Evolutionary conservation across 2,797 vertebrate species (phyloP).

Genomic region (Tokudaia muenninki): DNA sequence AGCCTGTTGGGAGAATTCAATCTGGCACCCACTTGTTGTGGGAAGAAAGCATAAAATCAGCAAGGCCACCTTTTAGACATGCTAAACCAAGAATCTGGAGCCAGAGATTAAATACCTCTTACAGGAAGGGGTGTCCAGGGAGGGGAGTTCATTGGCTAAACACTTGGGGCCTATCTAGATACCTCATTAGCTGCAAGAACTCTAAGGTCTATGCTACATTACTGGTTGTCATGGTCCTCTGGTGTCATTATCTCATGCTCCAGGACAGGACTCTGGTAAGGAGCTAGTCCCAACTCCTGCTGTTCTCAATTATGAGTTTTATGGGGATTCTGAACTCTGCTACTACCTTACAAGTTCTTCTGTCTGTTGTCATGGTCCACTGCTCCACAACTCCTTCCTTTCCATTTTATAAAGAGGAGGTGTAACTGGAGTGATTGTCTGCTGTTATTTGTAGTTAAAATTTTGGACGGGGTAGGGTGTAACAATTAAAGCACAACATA

Average conservation of each 20-base stretch:
- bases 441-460: neutral
- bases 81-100: neutral
- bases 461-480: too few relatives aligned
- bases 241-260: neutral
- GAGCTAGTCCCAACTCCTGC: neutral
- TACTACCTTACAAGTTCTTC: neutral
- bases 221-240: neutral
- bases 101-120: neutral
- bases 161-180: neutral
- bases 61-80: neutral
- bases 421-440: neutral
- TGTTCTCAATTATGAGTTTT: neutral
- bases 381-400: neutral
- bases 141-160: neutral
- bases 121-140: neutral
- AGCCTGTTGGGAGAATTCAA: neutral
- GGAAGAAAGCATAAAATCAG: neutral
- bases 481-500: too few relatives aligned
- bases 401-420: neutral
- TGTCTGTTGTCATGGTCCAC: neutral
- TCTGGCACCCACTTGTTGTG: neutral
- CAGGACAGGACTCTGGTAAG: neutral
- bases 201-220: neutral
- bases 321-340: neutral
- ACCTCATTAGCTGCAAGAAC: neutral